A percentile compares a stretch with the other conserved stretches of the same genome.
Conservation (phyloP, 2,888 invertebrate species). For the Oasisia sp. region DNA sequence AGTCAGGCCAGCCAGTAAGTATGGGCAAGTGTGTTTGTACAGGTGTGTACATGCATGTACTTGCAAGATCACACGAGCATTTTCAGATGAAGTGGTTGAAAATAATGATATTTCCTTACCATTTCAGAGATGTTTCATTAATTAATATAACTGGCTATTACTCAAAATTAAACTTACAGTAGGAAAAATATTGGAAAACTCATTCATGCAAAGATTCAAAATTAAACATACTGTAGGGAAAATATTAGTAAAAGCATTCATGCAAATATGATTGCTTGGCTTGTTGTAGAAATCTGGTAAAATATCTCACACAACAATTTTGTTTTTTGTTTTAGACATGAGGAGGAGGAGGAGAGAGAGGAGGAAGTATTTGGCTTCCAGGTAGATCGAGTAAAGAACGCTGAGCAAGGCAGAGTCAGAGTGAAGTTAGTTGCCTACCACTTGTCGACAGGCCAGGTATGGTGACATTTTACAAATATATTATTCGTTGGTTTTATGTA, state of each 20-base stretch:
- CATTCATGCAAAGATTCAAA: too few species aligned
- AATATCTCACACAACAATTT: neutral
- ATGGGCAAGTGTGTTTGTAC: neutral
- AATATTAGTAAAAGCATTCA: neutral
- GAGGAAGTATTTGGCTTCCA: constrained; percentile 55
- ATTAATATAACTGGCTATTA: neutral
- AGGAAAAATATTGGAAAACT: too few species aligned
- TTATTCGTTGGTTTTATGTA: neutral
- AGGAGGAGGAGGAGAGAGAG: neutral
- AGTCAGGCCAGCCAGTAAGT: neutral
- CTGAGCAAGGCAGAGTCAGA: constrained; percentile 60
- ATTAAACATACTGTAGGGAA: neutral
- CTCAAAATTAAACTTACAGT: neutral
- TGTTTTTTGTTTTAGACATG: neutral
- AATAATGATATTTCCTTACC: neutral
- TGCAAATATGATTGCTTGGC: neutral
- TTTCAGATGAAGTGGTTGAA: neutral
- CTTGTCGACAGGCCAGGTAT: constrained; percentile 59
- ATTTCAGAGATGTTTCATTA: neutral
- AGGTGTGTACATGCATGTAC: neutral
- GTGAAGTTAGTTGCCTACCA: constrained; percentile 61
- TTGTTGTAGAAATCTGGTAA: neutral
- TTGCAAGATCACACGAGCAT: neutral
- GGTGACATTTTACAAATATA: neutral
- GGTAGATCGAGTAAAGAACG: constrained; percentile 59